Conservation (phyloP, 2,888 invertebrate species). For the Norana najaformis region DNA sequence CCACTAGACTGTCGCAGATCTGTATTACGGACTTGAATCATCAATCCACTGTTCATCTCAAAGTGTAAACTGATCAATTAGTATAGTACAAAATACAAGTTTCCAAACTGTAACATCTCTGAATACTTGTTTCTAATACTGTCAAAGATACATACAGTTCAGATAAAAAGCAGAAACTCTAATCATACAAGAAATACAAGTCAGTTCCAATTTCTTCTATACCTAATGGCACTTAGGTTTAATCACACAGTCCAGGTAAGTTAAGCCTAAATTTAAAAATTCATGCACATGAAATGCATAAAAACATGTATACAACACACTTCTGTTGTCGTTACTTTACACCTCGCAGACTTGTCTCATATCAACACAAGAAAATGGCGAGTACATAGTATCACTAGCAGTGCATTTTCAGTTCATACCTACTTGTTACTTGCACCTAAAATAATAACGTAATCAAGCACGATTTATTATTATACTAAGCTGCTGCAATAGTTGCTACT, state of each 20-base stretch:
- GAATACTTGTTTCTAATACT: not conserved
- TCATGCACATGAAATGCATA: not conserved
- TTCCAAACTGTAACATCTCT: not conserved
- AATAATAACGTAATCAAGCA: not conserved
- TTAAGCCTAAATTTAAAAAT: not conserved
- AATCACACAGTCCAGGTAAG: constrained; percentile 4
- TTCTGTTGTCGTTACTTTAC: not conserved
- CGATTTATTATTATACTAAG: not conserved
- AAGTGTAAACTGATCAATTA: not conserved
- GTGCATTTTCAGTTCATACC: not conserved
- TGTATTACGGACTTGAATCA: not conserved
- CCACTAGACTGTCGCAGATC: no score
- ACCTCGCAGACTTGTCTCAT: not conserved
- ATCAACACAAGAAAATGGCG: not conserved
- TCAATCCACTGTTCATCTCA: not conserved
- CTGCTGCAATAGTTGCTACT: not conserved
- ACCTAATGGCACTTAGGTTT: not conserved
- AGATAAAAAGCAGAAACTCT: no score
- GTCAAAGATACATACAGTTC: not conserved
- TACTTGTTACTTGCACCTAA: not conserved
- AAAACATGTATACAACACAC: not conserved
- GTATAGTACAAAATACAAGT: not conserved
- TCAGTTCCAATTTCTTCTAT: not conserved
- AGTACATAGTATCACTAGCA: not conserved
- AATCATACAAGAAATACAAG: not conserved